Evolutionary conservation across 1,140 invertebrate genomes (phyloP).

Genomic region (Hycleus phaleratus): DNA sequence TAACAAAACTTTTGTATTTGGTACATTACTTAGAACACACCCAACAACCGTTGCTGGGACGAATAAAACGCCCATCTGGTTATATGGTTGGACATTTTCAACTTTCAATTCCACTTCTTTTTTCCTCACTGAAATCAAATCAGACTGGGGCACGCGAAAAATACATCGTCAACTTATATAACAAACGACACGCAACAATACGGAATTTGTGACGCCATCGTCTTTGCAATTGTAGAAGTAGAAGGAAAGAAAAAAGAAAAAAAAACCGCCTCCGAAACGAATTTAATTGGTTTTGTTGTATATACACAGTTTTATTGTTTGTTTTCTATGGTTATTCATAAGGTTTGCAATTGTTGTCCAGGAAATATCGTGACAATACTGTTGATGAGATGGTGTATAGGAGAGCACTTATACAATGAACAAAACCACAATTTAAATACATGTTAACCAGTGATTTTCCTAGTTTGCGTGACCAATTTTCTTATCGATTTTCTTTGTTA

Average conservation of each 20-base stretch:
- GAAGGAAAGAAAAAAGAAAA: too few relatives aligned
- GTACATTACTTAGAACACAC: too few relatives aligned
- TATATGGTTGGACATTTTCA: background rate
- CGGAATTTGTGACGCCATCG: too few relatives aligned
- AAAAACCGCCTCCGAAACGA: too few relatives aligned
- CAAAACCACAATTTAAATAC: conserved; percentile 12
- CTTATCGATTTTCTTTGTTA: conserved; percentile 19
- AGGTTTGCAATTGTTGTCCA: background rate
- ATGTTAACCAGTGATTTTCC: conserved; percentile 11
- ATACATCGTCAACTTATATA: conserved; percentile 7
- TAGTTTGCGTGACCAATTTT: conserved; percentile 11
- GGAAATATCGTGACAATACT: conserved; percentile 16
- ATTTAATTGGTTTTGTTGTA: too few relatives aligned
- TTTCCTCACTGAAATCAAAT: conserved; percentile 7
- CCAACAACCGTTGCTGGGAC: too few relatives aligned
- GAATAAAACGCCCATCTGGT: too few relatives aligned
- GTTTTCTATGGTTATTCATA: too few relatives aligned
- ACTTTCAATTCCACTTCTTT: conserved; percentile 17
- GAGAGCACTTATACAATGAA: conserved; percentile 13
- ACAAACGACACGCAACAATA: too few relatives aligned
- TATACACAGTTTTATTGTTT: too few relatives aligned
- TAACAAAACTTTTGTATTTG: too few relatives aligned
- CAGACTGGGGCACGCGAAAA: conserved; percentile 15
- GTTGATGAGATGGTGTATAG: conserved; percentile 1
- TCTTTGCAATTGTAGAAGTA: too few relatives aligned